These are phyloP conservation scores for Ibycter americanus DNA, from an alignment of 2,797 vertebrate genomes.

Conservation along the genomic window DNA sequence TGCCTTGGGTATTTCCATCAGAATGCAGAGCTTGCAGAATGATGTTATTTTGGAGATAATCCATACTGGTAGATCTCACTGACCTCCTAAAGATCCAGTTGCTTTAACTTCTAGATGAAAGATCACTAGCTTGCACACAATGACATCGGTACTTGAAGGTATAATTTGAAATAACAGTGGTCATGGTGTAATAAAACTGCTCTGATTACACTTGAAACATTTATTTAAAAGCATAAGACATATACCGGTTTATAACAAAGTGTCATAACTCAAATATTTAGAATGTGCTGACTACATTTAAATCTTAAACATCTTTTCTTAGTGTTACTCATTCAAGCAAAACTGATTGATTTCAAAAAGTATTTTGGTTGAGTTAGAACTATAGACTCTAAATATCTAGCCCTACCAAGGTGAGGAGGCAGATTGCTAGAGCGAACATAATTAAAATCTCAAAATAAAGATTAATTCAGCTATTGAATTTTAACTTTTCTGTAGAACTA, in stretches of 20 bases:
- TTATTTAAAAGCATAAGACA: neutral
- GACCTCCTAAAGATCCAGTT: neutral
- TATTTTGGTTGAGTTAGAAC: neutral
- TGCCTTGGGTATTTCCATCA: neutral
- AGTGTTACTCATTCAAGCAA: neutral
- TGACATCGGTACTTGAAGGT: neutral
- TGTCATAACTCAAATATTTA: neutral
- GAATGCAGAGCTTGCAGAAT: neutral
- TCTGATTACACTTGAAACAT: neutral
- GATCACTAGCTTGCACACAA: neutral
- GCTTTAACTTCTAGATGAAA: neutral
- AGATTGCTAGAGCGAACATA: neutral
- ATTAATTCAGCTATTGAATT: neutral
- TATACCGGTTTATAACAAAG: neutral
- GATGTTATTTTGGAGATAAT: neutral
- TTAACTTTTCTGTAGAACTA: neutral
- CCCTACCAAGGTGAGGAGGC: neutral
- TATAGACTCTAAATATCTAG: neutral
- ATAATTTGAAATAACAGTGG: neutral
- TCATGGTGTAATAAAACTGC: neutral
- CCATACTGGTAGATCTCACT: neutral
- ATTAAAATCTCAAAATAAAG: constrained; percentile 15
- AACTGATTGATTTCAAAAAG: neutral
- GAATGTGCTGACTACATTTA: neutral
- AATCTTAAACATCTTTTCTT: neutral